Base-by-base conservation (phyloP, 2,888 invertebrate genomes). In the Himalopsyche tibetana region DNA sequence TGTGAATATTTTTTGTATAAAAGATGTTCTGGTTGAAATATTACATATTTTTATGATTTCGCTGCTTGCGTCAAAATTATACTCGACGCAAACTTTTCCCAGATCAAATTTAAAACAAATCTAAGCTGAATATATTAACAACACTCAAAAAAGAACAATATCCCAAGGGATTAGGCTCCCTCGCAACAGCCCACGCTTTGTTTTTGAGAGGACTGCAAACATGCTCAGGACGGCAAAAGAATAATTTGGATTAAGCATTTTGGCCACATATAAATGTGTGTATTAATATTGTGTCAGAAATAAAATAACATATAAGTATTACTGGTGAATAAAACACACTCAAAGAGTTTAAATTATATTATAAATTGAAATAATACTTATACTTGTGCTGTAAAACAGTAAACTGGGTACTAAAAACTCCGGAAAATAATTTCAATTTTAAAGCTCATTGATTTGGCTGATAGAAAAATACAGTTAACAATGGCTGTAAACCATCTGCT, bases 31-130 rank as follows among this genome's bases (percentile, higher is more conserved):
- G 51, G 15, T 8, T 51, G 15, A 51, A 51, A 51, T 51, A 15
- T 51, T 15, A 51, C 15, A 15, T 12, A 51, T 51, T 19, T 63
- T 63, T 63, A 63, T 63, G 28, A 19, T 63, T 63, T 19, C 19
- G 28, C 19, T 19, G 56, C 17, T 56, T n/a, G 19, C n/a, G 6
- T 56, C 9, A 63, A 63, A 63, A n/a, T 11, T n/a, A 63, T 19
- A 8, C 28, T 5, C 9, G 19, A 5, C 63, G 63, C 11, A 9
- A n/a, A 63, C 63, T 63, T 63, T 63, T 63, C 28, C 63, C 63
- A 63, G 63, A 63, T 63, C 63, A 63, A 63, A 63, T 63, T 63
- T 63, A 63, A 63, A 63, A 63, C 63, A 63, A 63, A 63, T 63
- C 63, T 63, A 63, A 63, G 63, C 63, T 63, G 63, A 63, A 63